Conservation (phyloP, 2,888 invertebrate genomes). For the Cecidostiba fungosa region DNA sequence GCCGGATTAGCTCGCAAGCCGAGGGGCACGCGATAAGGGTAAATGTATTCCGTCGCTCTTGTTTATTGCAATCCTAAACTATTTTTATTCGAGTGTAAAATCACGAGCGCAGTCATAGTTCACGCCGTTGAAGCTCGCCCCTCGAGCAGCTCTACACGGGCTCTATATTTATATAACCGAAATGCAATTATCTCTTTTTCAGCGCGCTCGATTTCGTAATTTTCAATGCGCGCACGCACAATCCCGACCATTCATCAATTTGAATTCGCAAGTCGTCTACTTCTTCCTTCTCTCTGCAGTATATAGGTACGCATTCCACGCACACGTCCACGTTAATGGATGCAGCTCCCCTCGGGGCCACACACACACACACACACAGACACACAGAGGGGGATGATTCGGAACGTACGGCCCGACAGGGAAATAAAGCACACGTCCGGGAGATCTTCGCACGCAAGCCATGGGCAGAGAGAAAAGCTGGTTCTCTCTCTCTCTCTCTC, state of each 20-base stretch:
- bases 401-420: slow-evolving; percentile 78
- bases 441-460: slow-evolving; percentile 57
- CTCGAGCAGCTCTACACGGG: no score
- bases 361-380: slow-evolving; percentile 65
- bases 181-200: neutral
- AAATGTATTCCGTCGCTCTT: neutral
- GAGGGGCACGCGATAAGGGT: neutral
- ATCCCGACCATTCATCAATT: slow-evolving; percentile 75
- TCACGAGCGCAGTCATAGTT: neutral
- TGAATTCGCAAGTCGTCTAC: slow-evolving; percentile 72
- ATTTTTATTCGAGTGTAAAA: neutral
- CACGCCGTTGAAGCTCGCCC: neutral
- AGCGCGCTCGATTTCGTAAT: slow-evolving; percentile 61
- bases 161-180: neutral
- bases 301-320: slow-evolving; percentile 74
- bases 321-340: slow-evolving; percentile 74
- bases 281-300: neutral
- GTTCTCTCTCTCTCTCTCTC: slow-evolving; percentile 54
- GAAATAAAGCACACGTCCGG: slow-evolving; percentile 73
- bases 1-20: neutral
- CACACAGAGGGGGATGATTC: slow-evolving; percentile 71
- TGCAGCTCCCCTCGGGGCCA: slow-evolving; percentile 73
- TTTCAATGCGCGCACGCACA: slow-evolving; percentile 71
- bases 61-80: neutral
- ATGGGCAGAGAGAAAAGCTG: neutral